Percentiles rank a stretch among this genome's conserved stretches.
phyloP scores from a whole-genome alignment of 2,888 invertebrate genomes.

The Drymonia ruficornis region DNA sequence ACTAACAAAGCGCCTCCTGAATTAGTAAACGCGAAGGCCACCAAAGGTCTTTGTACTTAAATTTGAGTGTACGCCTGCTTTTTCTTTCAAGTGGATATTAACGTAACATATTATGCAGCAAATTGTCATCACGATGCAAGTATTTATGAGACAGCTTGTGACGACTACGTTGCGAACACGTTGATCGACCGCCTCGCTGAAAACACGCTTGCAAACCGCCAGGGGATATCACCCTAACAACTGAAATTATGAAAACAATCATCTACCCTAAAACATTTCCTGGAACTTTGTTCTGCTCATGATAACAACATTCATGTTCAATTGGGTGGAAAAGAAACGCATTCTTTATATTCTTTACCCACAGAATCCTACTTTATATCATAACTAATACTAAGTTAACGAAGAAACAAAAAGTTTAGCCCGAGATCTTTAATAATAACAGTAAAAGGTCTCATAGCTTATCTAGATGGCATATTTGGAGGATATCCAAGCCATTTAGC shows the following conservation, averaged over 20 bases:
- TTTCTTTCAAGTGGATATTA: too few relatives aligned
- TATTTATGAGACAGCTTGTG: too few relatives aligned
- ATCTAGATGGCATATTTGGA: conserved; percentile 78
- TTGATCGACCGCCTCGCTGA: too few relatives aligned
- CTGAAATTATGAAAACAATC: too few relatives aligned
- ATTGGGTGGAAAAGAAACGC: conserved; percentile 18
- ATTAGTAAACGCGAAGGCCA: not conserved
- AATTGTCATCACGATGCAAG: not conserved
- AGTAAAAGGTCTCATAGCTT: conserved; percentile 70
- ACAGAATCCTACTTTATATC: conserved; percentile 10
- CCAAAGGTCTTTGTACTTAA: not conserved
- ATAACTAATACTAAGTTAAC: conserved; percentile 40
- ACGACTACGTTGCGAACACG: too few relatives aligned
- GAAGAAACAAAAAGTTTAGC: conserved; percentile 51
- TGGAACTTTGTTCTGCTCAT: not conserved
- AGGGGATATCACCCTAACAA: too few relatives aligned
- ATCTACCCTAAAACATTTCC: not conserved
- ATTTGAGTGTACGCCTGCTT: not conserved
- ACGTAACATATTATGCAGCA: too few relatives aligned
- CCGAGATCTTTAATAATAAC: conserved; percentile 62
- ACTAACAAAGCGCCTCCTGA: not conserved
- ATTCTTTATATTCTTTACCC: conserved; percentile 18
- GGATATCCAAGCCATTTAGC: conserved; percentile 77
- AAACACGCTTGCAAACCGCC: too few relatives aligned
- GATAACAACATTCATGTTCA: not conserved